Base-by-base conservation (phyloP, 2,888 invertebrate genomes). In the Amblyteles armatorius region DNA sequence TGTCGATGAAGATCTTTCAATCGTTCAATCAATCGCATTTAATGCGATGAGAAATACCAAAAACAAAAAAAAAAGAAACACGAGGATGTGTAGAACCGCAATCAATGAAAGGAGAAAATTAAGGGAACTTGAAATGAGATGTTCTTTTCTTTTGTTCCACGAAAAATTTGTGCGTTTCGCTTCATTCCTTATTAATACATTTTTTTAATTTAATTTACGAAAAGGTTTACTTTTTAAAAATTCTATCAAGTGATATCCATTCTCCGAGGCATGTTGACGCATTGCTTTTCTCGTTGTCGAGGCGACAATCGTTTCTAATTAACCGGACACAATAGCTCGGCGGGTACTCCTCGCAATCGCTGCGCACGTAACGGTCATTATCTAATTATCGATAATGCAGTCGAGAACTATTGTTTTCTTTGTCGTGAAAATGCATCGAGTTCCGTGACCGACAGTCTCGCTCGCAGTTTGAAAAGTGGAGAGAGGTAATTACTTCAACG, bases 221-320 rank as follows among this genome's bases (percentile, higher is more conserved):
- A 11, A 40, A 40, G 11, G 11, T 40, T 2, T 40, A 40, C 40
- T 40, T 40, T 11, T 11, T 1, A 11, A 11, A 11, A 40, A 40
- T 52, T 33, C 11, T 65, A 9, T n/a, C 19, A 29, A 63, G n/a
- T 48, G 11, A 6, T 63, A 63, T 63, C 33, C 33, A 63, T 63
- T 50, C n/a, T 11, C 60, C 29, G n/a, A 19, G 48, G 48, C 63
- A 11, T 57, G 63, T 50, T 48, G 60, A 7, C 36, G 33, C 50
- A 29, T 11, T 26, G 71, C 33, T 13, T 16, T 6, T 63, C 13
- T 48, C 33, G 50, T 74, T 13, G 65, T 48, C 63, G 50, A 55
- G 71, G 48, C 65, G 33, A 48, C 63, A 29, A 63, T 74, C 26
- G 33, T 65, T 60, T 65, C 48, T 65, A 74, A 74, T 74, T 63